phyloP scores from a whole-genome alignment of 1,140 invertebrate species.

The Pseudomyrmex pallidus region DNA sequence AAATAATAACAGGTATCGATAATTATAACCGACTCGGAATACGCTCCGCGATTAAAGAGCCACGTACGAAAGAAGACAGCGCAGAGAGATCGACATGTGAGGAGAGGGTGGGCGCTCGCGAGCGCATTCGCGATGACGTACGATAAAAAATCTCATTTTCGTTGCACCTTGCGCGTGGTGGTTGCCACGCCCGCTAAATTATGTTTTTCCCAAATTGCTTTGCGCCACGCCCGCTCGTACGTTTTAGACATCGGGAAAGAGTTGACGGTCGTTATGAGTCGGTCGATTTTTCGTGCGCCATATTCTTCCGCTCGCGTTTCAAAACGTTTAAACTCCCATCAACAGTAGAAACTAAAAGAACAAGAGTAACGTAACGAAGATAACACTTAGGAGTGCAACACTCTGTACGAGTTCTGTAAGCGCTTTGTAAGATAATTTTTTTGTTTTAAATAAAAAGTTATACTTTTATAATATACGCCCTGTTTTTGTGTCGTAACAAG shows the following conservation, averaged over 20 bases:
- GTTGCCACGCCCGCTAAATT: constrained; percentile 77
- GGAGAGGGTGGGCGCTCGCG: constrained; percentile 30
- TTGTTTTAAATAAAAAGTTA: too few relatives aligned
- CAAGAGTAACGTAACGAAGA: not conserved
- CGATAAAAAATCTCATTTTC: constrained; percentile 84
- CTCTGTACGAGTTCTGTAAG: too few relatives aligned
- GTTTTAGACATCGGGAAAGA: constrained; percentile 70
- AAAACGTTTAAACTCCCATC: constrained; percentile 61
- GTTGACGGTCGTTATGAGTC: constrained; percentile 72
- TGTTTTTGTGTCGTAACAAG: too few relatives aligned
- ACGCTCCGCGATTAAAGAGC: constrained; percentile 8
- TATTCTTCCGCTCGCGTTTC: constrained; percentile 53
- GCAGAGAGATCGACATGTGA: constrained; percentile 15
- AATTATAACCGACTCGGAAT: constrained; percentile 32
- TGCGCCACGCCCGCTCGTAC: constrained; percentile 76
- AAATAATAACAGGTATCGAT: constrained; percentile 12
- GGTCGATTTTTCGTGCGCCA: constrained; percentile 52
- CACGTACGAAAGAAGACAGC: constrained; percentile 7
- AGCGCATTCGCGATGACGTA: constrained; percentile 74
- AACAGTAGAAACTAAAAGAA: constrained; percentile 32
- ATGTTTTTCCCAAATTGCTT: constrained; percentile 82
- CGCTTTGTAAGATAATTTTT: too few relatives aligned
- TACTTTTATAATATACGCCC: too few relatives aligned
- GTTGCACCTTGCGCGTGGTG: constrained; percentile 81
- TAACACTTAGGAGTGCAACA: not conserved